phyloP scores from a whole-genome alignment of 2,113 vertebrate species.

The Nansenia antarctica region DNA sequence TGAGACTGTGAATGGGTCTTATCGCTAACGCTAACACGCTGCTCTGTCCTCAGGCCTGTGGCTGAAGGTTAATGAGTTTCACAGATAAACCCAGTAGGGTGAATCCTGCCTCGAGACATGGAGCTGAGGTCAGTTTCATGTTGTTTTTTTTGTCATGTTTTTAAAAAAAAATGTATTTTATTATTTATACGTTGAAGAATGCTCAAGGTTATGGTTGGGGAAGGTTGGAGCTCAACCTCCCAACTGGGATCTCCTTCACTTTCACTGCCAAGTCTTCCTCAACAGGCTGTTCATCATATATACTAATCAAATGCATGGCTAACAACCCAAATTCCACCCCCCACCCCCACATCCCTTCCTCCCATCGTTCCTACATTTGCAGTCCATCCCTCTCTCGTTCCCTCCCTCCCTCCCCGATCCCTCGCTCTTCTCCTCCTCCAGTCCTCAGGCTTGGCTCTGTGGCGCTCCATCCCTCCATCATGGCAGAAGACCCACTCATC shows the following conservation, averaged over 20 bases:
- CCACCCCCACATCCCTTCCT: slow-evolving; percentile 9
- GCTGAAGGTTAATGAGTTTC: slow-evolving; percentile 57
- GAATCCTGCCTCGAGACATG: slow-evolving; percentile 3
- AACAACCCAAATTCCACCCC: not conserved
- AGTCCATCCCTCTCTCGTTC: slow-evolving; percentile 7
- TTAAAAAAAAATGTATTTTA: no score
- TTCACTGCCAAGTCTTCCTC: no score
- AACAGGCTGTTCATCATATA: not conserved
- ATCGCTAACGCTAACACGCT: slow-evolving; percentile 34
- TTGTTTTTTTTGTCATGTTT: no score
- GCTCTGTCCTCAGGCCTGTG: slow-evolving; percentile 39
- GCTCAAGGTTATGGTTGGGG: no score
- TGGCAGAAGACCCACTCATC: slow-evolving; percentile 31
- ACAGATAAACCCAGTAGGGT: slow-evolving; percentile 12
- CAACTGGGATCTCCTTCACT: no score
- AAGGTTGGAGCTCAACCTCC: no score
- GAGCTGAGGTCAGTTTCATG: not conserved
- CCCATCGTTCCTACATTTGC: not conserved
- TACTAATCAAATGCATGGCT: not conserved
- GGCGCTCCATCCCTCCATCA: slow-evolving; percentile 28
- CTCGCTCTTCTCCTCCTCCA: slow-evolving; percentile 18
- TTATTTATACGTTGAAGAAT: no score
- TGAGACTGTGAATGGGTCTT: not conserved
- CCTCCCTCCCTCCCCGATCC: slow-evolving; percentile 19
- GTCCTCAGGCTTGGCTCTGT: slow-evolving; percentile 5